Percentiles rank a stretch among this genome's conserved stretches.
Evolutionary conservation across 2,888 invertebrate genomes (phyloP).

Genomic region (Cataglyphis cursor): DNA sequence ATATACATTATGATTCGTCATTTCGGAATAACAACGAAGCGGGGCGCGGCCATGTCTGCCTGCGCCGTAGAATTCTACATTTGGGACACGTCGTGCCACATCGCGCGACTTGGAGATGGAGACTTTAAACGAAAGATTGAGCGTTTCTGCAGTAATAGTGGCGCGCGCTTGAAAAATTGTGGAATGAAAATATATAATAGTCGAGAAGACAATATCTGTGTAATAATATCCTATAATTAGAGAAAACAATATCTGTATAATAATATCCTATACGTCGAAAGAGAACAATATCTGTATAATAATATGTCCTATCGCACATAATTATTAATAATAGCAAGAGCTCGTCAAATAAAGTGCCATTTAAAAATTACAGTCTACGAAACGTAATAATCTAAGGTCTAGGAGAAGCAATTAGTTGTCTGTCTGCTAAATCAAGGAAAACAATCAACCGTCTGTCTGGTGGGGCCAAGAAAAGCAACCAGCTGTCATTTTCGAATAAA

Average conservation of each 20-base stretch:
- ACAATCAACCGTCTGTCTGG: slow-evolving; percentile 9
- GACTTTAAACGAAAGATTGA: slow-evolving; percentile 54
- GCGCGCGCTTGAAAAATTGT: background rate
- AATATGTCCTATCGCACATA: background rate
- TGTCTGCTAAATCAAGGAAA: slow-evolving; percentile 4
- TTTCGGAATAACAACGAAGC: slow-evolving; percentile 86
- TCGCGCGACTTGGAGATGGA: slow-evolving; percentile 68
- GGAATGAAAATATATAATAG: background rate
- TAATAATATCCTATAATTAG: background rate
- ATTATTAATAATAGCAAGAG: background rate
- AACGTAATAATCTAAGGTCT: background rate
- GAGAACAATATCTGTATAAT: background rate
- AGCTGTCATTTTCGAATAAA: background rate
- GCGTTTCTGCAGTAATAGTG: slow-evolving; percentile 37
- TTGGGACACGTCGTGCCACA: slow-evolving; percentile 81
- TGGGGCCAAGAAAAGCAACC: background rate
- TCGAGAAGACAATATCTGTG: background rate
- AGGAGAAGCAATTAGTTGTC: slow-evolving; percentile 30
- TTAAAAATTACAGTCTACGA: slow-evolving; percentile 8
- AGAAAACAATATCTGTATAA: background rate
- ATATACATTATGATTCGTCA: slow-evolving; percentile 86
- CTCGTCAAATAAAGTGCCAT: background rate
- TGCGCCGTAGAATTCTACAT: slow-evolving; percentile 83
- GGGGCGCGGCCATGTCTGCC: slow-evolving; percentile 81
- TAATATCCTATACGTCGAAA: background rate